A percentile compares a stretch with the other conserved stretches of the same genome.
phyloP scores from a whole-genome alignment of 1,140 invertebrate genomes.

The Musca domestica region DNA sequence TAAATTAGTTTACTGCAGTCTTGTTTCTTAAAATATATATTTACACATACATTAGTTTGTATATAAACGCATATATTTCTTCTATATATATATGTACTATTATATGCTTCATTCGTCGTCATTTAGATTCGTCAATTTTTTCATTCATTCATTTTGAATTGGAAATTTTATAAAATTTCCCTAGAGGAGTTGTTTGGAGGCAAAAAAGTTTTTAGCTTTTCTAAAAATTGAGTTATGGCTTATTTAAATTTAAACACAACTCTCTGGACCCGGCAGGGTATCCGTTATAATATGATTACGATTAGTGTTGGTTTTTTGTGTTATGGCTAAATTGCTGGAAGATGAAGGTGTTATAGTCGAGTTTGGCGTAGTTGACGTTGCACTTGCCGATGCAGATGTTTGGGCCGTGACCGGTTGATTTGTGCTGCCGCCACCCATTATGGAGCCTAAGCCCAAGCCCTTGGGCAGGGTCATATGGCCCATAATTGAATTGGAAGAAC shows the following conservation, averaged over 20 bases:
- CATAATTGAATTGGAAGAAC: slow-evolving; percentile 1
- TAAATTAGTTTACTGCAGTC: slow-evolving; percentile 18
- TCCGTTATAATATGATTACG: slow-evolving; percentile 68
- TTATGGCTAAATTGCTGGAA: slow-evolving; percentile 37
- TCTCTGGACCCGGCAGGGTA: slow-evolving; percentile 71
- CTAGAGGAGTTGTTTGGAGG: not conserved
- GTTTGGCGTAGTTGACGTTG: slow-evolving; percentile 8
- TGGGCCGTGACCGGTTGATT: not conserved
- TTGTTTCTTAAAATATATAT: slow-evolving; percentile 11
- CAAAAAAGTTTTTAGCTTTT: not conserved
- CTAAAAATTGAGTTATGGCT: not conserved
- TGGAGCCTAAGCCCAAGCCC: slow-evolving; percentile 37
- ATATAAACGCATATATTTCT: not conserved
- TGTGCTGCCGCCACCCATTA: slow-evolving; percentile 28
- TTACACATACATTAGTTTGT: not conserved
- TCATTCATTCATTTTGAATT: not conserved
- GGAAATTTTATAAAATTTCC: not conserved
- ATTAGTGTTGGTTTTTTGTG: slow-evolving; percentile 48
- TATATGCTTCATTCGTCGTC: not conserved
- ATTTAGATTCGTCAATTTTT: not conserved
- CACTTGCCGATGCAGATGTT: no score
- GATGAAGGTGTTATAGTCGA: slow-evolving; percentile 33
- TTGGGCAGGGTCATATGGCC: slow-evolving; percentile 49
- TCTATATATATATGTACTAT: slow-evolving; percentile 1
- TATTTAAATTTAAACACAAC: slow-evolving; percentile 64